Base-by-base conservation (phyloP, 1,140 invertebrate genomes). In the Penaeus indicus region DNA sequence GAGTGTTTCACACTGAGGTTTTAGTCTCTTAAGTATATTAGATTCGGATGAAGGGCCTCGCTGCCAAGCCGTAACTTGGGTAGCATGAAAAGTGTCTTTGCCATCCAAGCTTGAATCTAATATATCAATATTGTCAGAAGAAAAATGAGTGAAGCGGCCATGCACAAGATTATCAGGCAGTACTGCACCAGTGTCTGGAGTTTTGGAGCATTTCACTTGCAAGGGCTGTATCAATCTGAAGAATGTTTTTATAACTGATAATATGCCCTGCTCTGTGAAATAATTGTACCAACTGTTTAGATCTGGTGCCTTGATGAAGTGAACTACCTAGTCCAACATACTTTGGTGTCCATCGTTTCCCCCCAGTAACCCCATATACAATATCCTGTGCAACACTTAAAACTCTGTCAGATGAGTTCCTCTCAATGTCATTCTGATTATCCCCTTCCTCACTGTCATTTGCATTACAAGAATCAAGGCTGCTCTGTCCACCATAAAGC, bases 21-120 rank as follows among this genome's bases (percentile, higher is more conserved):
- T 38, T 4, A 84, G 25, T 5, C 2, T 18, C 16, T 69, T 18
- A 84, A 84, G 83, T 18, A 2, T 22, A 69, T 21, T 18, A 84
- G n/a, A n/a, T n/a, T 84, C 13, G 42, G 63, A 1, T 69, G 13
- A 42, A 10, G 27, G 84, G 11, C 84, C 67, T 25, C 72, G 42
- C 78, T 85, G 84, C 69, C 84, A 85, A 3, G 84, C 22, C 27
- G 84, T 60, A 47, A 77, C 62, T 77, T 85, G 84, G 11, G 84
- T 85, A 1, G 47, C 84, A 77, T 77, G 84, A 60, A 85, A 75
- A 60, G 32, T 77, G 32, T 77, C 78, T 61, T 85, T 85, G 22
- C 72, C 63, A 38, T 72, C 63, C 7, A 85, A 42, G 27, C n/a
- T 69, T 22, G 8, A 8, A 77, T 85, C 84, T n/a, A 47, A 8